A percentile compares a stretch with the other conserved stretches of the same genome.
phyloP scores from a whole-genome alignment of 2,888 invertebrate genomes.

The Tetramorium bicarinatum region DNA sequence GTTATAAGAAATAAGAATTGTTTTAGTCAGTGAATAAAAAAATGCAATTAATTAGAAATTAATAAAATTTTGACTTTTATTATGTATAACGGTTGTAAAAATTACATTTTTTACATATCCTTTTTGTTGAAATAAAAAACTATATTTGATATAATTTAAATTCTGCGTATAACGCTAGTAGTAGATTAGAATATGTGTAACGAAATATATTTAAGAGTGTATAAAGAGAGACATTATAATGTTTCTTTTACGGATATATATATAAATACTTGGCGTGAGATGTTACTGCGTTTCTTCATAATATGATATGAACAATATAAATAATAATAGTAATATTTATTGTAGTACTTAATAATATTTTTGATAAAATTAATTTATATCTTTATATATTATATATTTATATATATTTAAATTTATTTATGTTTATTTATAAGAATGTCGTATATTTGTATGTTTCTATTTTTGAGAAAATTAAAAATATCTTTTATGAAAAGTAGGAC shows the following conservation, averaged over 20 bases:
- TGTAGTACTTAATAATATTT: background rate
- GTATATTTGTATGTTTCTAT: background rate
- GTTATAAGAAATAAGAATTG: background rate
- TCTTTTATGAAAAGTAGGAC: background rate
- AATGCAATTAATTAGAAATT: background rate
- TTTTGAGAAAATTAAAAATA: constrained; percentile 2
- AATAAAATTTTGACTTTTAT: background rate
- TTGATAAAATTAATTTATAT: background rate
- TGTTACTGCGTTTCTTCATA: background rate
- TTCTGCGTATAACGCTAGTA: background rate
- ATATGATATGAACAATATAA: background rate
- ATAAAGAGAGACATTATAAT: background rate
- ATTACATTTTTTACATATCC: background rate
- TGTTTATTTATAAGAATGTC: background rate
- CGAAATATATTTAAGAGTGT: background rate
- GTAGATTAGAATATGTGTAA: background rate
- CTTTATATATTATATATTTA: no score
- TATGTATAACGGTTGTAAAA: background rate
- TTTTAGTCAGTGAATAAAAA: background rate
- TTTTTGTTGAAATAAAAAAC: background rate
- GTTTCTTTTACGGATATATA: background rate
- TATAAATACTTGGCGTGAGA: background rate
- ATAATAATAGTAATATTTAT: background rate
- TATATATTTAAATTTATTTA: background rate
- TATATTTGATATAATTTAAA: background rate